A percentile compares a stretch with the other conserved stretches of the same genome.
Evolutionary conservation across 2,113 vertebrate species (phyloP).

Genomic region (Epinephelus fuscoguttatus): DNA sequence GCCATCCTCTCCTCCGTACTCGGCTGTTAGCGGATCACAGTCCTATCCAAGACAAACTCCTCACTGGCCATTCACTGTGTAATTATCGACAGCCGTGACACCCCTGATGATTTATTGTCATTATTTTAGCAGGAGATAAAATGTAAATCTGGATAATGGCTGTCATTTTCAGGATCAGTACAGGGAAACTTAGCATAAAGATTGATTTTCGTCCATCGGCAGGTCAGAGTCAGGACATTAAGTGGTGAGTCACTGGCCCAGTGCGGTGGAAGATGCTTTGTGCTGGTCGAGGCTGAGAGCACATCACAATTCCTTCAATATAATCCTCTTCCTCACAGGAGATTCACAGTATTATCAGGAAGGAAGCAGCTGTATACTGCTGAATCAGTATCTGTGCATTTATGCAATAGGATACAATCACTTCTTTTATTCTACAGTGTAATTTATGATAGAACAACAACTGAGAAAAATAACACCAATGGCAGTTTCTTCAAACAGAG

Average conservation of each 20-base stretch:
- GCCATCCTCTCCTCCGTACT: slow-evolving; percentile 70
- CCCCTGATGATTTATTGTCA: slow-evolving; percentile 84
- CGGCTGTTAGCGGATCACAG: slow-evolving; percentile 55
- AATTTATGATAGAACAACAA: not conserved
- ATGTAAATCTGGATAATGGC: slow-evolving; percentile 88
- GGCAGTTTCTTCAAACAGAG: not conserved
- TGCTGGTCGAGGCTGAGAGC: slow-evolving; percentile 5
- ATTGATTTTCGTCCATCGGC: slow-evolving; percentile 83
- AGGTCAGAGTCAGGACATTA: slow-evolving; percentile 79
- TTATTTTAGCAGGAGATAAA: slow-evolving; percentile 84
- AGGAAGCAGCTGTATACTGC: not conserved
- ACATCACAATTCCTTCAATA: slow-evolving; percentile 4
- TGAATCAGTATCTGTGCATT: not conserved
- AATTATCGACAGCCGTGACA: slow-evolving; percentile 85
- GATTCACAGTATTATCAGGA: slow-evolving; percentile 2
- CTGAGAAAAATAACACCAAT: not conserved
- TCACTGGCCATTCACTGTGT: slow-evolving; percentile 62
- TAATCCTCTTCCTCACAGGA: slow-evolving; percentile 23
- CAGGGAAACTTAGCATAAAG: slow-evolving; percentile 78
- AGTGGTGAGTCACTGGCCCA: slow-evolving; percentile 70
- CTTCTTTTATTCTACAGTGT: slow-evolving; percentile 4
- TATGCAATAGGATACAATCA: not conserved
- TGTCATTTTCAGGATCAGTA: slow-evolving; percentile 85
- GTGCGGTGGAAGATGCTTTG: slow-evolving; percentile 47
- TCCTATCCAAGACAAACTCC: slow-evolving; percentile 65